Evolutionary conservation across 2,888 invertebrate genomes (phyloP).

Genomic region (Dichetophora obliterata): DNA sequence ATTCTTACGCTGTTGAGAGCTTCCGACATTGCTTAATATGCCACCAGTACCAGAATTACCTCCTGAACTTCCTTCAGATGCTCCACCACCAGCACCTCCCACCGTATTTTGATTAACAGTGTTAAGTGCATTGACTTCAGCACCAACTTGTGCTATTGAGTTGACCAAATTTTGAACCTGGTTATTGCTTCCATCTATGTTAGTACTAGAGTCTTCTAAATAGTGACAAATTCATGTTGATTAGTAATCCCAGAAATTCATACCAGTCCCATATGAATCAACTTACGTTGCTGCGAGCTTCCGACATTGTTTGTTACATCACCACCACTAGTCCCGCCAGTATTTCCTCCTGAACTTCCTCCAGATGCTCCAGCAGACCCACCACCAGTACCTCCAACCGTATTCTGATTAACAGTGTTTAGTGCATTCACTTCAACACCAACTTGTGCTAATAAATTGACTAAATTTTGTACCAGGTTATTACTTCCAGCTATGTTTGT

Average conservation of each 20-base stretch:
- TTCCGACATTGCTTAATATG: not conserved
- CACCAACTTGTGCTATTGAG: not conserved
- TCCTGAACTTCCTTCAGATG: not conserved
- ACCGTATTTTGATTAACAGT: not conserved
- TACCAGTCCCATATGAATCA: no score
- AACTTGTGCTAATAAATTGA: constrained; percentile 24
- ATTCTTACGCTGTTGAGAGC: not conserved
- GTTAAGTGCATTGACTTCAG: not conserved
- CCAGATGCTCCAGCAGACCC: no score
- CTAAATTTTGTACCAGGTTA: not conserved
- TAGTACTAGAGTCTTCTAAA: not conserved
- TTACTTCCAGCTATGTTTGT: not conserved
- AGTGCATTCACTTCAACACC: constrained; percentile 18
- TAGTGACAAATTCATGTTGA: not conserved
- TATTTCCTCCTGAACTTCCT: not conserved
- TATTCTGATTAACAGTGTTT: constrained; percentile 3
- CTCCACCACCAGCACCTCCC: not conserved
- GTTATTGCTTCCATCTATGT: not conserved
- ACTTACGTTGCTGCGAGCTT: not conserved
- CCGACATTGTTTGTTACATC: not conserved
- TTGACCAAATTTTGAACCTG: not conserved
- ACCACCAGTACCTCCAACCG: no score
- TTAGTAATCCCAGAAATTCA: no score
- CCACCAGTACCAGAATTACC: not conserved
- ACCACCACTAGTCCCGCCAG: not conserved